Conservation (phyloP, 2,797 vertebrate species). For the Ciconia nigra region DNA sequence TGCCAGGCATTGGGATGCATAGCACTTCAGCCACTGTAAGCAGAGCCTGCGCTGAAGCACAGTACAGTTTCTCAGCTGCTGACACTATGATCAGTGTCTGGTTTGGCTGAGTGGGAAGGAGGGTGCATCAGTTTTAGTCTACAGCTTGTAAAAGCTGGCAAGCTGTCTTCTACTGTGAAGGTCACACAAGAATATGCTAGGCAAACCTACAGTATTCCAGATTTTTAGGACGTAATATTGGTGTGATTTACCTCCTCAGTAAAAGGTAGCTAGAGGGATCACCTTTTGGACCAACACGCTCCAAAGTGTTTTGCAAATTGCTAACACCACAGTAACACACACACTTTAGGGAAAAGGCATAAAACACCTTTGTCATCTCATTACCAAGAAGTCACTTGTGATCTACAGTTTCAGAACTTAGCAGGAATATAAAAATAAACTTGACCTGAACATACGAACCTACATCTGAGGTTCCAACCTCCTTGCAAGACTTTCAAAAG, state of each 20-base stretch:
- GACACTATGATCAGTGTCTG: not conserved
- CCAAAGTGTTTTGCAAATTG: not conserved
- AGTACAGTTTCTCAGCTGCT: not conserved
- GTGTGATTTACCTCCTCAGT: not conserved
- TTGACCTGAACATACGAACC: not conserved
- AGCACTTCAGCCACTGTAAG: not conserved
- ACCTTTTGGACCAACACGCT: not conserved
- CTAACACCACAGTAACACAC: not conserved
- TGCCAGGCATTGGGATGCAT: not conserved
- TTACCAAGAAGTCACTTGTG: not conserved
- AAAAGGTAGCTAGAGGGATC: not conserved
- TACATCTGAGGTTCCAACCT: not conserved
- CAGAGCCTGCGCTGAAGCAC: not conserved
- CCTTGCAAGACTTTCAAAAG: not conserved
- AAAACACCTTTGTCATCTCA: not conserved
- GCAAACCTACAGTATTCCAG: not conserved
- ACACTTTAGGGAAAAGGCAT: not conserved
- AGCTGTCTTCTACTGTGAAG: not conserved
- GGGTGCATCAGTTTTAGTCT: not conserved
- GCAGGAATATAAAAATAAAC: not conserved
- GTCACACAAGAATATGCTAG: not conserved
- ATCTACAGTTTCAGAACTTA: not conserved
- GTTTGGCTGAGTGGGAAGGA: not conserved
- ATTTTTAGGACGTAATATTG: rapidly evolving
- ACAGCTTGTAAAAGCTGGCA: not conserved